phyloP scores from a whole-genome alignment of 2,888 invertebrate species.

The Cremastinae sp. region DNA sequence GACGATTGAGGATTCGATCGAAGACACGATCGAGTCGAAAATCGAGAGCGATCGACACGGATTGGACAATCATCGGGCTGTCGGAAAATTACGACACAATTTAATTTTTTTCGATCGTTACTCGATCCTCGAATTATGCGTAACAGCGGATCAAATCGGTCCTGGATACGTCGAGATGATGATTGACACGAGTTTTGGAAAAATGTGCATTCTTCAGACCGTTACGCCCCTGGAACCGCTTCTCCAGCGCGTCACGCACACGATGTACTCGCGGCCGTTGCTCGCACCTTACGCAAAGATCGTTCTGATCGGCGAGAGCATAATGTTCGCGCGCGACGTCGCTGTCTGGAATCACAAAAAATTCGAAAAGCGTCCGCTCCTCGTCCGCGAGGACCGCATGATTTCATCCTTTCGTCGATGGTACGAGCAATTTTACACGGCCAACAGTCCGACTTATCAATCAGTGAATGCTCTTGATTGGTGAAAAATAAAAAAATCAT shows the following conservation, averaged over 20 bases:
- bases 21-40: slow-evolving; percentile 8
- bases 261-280: slow-evolving; percentile 85
- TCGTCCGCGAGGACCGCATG: slow-evolving; percentile 88
- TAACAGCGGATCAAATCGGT: slow-evolving; percentile 85
- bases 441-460: slow-evolving; percentile 83
- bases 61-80: slow-evolving; percentile 83
- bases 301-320: slow-evolving; percentile 85
- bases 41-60: slow-evolving; percentile 66
- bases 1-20: background rate
- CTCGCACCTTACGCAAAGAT: slow-evolving; percentile 85
- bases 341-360: slow-evolving; percentile 93
- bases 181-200: slow-evolving; percentile 83
- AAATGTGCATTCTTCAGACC: slow-evolving; percentile 86
- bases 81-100: slow-evolving; percentile 84
- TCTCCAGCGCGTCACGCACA: slow-evolving; percentile 88
- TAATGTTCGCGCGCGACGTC: slow-evolving; percentile 91
- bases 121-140: slow-evolving; percentile 83
- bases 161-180: slow-evolving; percentile 89
- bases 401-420: slow-evolving; percentile 89
- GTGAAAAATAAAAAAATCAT: slow-evolving; percentile 61
- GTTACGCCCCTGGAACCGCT: slow-evolving; percentile 90
- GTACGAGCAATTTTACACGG: slow-evolving; percentile 93
- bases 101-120: slow-evolving; percentile 83
- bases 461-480: slow-evolving; percentile 73
- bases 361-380: slow-evolving; percentile 86